Conservation (phyloP, 2,797 vertebrate species). For the Onychomys arenicola region DNA sequence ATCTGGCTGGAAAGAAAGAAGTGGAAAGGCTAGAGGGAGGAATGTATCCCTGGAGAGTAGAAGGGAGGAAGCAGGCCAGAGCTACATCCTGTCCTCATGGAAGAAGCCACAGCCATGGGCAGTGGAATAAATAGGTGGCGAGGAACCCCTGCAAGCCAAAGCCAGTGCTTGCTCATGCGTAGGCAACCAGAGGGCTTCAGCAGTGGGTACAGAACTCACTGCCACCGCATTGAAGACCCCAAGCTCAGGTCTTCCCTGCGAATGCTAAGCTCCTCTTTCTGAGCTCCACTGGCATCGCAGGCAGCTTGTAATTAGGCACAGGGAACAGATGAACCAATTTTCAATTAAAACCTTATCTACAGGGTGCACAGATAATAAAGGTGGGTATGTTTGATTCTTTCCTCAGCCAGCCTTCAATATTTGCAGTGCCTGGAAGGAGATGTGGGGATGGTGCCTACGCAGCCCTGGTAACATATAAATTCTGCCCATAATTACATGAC, state of each 20-base stretch:
- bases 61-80: slow-evolving; percentile 53
- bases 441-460: slow-evolving; percentile 43
- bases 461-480: slow-evolving; percentile 76
- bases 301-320: slow-evolving; percentile 43
- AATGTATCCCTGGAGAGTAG: neutral
- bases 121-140: neutral
- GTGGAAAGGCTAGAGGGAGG: neutral
- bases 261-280: neutral
- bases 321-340: slow-evolving; percentile 67
- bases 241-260: neutral
- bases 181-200: neutral
- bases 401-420: slow-evolving; percentile 80
- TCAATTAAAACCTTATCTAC: slow-evolving; percentile 82
- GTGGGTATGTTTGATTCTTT: slow-evolving; percentile 71
- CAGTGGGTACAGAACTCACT: neutral
- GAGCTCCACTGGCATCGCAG: neutral
- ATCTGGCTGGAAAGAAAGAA: slow-evolving; percentile 17
- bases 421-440: slow-evolving; percentile 75
- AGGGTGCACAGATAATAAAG: slow-evolving; percentile 77
- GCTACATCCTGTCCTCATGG: slow-evolving; percentile 19
- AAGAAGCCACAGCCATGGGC: neutral
- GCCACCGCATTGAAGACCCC: neutral
- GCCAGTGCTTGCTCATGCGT: neutral
- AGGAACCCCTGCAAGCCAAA: neutral
- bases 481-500: slow-evolving; percentile 79